Base-by-base conservation (phyloP, 2,888 invertebrate species). In the Oscheius onirici region DNA sequence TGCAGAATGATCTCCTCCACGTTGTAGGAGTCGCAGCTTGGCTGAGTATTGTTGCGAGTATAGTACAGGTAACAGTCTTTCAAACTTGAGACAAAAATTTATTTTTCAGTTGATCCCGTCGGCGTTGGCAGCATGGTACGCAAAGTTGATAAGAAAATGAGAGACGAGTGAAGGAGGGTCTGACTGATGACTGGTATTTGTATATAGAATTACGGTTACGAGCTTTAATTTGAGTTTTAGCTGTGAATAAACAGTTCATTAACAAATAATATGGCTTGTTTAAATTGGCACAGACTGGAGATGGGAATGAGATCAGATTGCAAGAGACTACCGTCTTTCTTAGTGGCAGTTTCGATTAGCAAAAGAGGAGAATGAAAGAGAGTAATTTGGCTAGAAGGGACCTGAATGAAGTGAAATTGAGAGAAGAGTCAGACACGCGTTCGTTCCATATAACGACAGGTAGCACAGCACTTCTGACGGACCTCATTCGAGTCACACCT, bases 1-100 rank as follows among this genome's bases (percentile, higher is more conserved):
- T 86, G 20, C 76, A 79, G 60, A 80, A 80, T 57, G 84, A 86
- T 69, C 73, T 86, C 41, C 69, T 86, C 20, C 79, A 81, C 28
- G 85, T 84, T n/a, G 81, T 84, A 65, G 76, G 83, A 49, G 81
- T 84, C 20, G 86, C 86, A 22, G 82, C 84, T 1, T 86, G 84
- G 85, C 71, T 86, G 43, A 82, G 78, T 13, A 83, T 86, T 20
- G 75, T 78, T 6, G 77, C 77, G 46, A 85, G 85, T 51, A 71
- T 81, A 63, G 77, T 80, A 24, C 74, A 83, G 75, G 84, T 86
- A n/a, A 24, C 11, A 34, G n/a, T 46, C 28, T 8, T 44, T 43
- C 10, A 41, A 44, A n/a, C n/a, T 69, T 68, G n/a, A 24, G 22
- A 11, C 5, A 34, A 8, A 28, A 13, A n/a, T 13, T n/a, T n/a